Evolutionary conservation across 2,888 invertebrate species (phyloP), one percentile per base, ranked within the genome.

Genomic region (Oscheius sp.): DNA sequence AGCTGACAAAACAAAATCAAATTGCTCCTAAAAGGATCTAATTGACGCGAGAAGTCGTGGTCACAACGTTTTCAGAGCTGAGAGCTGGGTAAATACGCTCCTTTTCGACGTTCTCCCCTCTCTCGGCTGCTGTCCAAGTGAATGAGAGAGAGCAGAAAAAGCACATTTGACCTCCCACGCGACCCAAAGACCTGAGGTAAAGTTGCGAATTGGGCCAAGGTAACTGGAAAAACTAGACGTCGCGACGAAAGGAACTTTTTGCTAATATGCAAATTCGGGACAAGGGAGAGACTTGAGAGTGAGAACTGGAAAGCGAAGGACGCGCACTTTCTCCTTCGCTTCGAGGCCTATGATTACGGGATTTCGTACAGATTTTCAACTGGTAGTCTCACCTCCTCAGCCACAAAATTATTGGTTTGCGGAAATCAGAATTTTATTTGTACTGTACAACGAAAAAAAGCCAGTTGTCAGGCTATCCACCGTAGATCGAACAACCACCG

Each of bases 251-350:
- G 46, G 10, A n/a, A 46, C 46, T 17, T 48, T 48, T 48, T 48
- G 17, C 48, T n/a, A 55, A 55, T 55, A 55, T 55, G 55, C 55
- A 55, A 55, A 55, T 55, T 33, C 33, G 55, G 33, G 55, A 55
- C 33, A 55, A 15, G 31, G 15, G 17, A 17, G 46, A 53, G 53
- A 34, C n/a, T n/a, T n/a, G n/a, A n/a, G n/a, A n/a, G n/a, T n/a
- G n/a, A n/a, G n/a, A 55, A 55, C 55, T 55, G 34, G 55, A 55
- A 55, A 55, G 55, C 34, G 55, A 55, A 55, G 55, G 55, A 34
- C 55, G 34, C 34, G 33, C 34, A 55, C 55, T 55, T 55, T 55
- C 55, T 17, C 55, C 48, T 55, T 55, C 55, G 55, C 33, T 17
- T 55, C 52, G 12, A 37, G 34, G 34, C 8, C 42, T 20, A 34